Evolutionary conservation across 2,888 invertebrate species (phyloP), one percentile per base, ranked within the genome.

Genomic region (Patella caerulea): DNA sequence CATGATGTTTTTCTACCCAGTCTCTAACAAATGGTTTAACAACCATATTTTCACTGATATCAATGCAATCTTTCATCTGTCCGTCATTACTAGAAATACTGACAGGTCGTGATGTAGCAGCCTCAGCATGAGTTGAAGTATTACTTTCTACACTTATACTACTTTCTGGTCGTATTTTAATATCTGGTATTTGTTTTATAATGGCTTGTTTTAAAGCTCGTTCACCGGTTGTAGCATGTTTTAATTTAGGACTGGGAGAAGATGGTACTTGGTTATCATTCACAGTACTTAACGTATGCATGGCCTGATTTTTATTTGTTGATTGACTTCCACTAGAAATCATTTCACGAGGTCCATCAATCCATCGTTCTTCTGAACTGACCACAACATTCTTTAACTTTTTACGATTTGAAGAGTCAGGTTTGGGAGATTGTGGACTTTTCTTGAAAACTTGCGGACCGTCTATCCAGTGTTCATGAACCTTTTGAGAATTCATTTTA

Each of bases 401-500:
- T 24, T 65, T 65, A 24, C 24, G 19, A 45, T 7, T 45, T 19
- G 65, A 65, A 65, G 65, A 19, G 24, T 65, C 65, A 65, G 24
- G 65, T 65, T 65, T 65, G 14, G 65, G 65, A 19, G 65, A 65
- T 19, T 65, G 65, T 11, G 65, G 65, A 65, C 11, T 24, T 14
- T 65, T 65, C 24, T 65, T 65, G 12, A 24, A 24, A 4, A 24
- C 19, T 19, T 19, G 65, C 0, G 98, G 98, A 0, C 98, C 98
- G 92, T 98, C 98, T 81, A 98, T 96, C 98, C 98, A 98, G 89
- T 97, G 96, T 89, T 98, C 98, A 88, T 85, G 84, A 52, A 84
- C 84, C 52, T 84, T 75, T 12, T 79, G 83, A 45, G 45, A 45
- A 24, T 65, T 11, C 3, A 24, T 19, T 24, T 59, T 19, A 1